These are phyloP conservation scores for Alca torda DNA, from an alignment of 2,797 vertebrate species.

Conservation along the genomic window DNA sequence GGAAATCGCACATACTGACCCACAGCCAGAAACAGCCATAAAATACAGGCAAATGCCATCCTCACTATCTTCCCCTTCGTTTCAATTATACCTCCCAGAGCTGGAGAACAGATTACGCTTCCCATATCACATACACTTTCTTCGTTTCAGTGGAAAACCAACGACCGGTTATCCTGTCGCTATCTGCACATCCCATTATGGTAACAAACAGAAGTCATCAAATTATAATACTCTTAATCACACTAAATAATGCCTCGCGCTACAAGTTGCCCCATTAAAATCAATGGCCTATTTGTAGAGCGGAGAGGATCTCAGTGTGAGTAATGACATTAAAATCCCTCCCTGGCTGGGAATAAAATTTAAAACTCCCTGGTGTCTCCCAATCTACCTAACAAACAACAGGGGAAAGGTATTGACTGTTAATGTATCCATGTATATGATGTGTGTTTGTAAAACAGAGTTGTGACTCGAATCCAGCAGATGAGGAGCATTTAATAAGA, in stretches of 20 bases:
- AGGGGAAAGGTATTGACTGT: not conserved
- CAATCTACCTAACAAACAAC: conserved; percentile 14
- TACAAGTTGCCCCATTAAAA: conserved; percentile 28
- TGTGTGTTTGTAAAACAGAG: not conserved
- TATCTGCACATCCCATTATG: not conserved
- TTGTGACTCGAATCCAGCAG: not conserved
- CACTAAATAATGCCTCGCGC: not conserved
- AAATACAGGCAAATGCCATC: not conserved
- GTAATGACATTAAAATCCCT: conserved; percentile 13
- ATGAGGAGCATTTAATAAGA: not conserved
- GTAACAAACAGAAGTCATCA: not conserved
- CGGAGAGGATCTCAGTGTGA: not conserved
- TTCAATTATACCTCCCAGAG: not conserved
- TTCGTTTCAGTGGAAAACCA: not conserved
- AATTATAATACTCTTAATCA: conserved; percentile 28
- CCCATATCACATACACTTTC: not conserved
- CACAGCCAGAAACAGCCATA: not conserved
- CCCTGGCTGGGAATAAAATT: conserved; percentile 6
- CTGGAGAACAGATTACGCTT: not conserved
- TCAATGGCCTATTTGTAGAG: not conserved
- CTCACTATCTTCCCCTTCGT: not conserved
- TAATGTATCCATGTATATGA: not conserved
- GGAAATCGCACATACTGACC: not conserved
- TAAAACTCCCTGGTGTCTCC: not conserved
- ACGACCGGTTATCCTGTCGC: not conserved